Conservation (phyloP, 1,140 invertebrate genomes). For the Sycobia sp. region DNA sequence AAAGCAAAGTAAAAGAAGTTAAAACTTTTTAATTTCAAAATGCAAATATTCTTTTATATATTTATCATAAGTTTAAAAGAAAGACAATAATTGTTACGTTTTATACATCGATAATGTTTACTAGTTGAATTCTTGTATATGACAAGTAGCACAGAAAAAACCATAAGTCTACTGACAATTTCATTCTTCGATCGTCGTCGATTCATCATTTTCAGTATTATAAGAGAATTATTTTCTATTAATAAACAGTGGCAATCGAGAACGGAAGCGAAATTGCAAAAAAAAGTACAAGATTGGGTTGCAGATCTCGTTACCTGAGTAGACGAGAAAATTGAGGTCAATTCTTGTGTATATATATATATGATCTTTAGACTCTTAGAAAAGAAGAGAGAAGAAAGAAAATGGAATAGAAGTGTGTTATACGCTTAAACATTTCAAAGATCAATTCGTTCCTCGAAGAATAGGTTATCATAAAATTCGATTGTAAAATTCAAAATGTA, state of each 20-base stretch:
- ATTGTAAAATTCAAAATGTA: constrained; percentile 20
- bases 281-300: constrained; percentile 12
- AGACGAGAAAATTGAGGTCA: constrained; percentile 28
- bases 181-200: constrained; percentile 7
- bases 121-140: constrained; percentile 14
- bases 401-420: neutral
- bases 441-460: neutral
- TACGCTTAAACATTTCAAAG: neutral
- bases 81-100: constrained; percentile 22
- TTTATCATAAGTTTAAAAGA: constrained; percentile 26
- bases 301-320: constrained; percentile 17
- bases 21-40: constrained; percentile 23
- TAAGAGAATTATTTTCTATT: constrained; percentile 30
- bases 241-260: constrained; percentile 22
- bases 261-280: constrained; percentile 23
- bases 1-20: constrained; percentile 22
- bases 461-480: neutral
- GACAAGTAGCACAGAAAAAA: neutral
- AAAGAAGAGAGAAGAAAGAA: constrained; percentile 13
- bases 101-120: constrained; percentile 21
- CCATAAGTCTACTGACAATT: constrained; percentile 17
- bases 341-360: constrained; percentile 11
- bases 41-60: constrained; percentile 27
- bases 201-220: constrained; percentile 32
- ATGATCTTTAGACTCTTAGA: neutral